Percentiles rank a stretch among this genome's conserved stretches.
These are phyloP conservation scores for Prunella fulvescens DNA, from an alignment of 2,113 vertebrate species.

Conservation along the genomic window DNA sequence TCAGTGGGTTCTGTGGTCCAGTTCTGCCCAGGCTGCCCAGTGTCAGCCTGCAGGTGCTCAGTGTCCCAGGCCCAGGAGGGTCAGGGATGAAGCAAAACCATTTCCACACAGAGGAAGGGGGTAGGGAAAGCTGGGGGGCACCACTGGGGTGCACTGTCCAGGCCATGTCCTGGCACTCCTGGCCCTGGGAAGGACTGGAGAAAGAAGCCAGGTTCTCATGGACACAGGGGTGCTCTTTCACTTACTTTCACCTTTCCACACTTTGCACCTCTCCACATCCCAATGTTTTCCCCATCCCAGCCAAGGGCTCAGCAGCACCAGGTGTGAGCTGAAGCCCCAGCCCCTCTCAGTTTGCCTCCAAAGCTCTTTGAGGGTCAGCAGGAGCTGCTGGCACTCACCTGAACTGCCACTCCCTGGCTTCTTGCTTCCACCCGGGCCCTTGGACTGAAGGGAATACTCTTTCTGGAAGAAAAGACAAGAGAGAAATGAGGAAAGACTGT, in stretches of 20 bases:
- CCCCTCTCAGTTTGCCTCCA: background rate
- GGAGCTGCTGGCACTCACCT: constrained; percentile 65
- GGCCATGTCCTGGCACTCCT: background rate
- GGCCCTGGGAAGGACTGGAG: background rate
- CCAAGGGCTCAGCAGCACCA: background rate
- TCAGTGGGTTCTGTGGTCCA: background rate
- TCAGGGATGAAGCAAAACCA: background rate
- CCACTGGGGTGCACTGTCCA: fast-evolving
- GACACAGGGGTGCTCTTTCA: background rate
- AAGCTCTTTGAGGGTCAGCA: background rate
- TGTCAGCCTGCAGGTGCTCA: background rate
- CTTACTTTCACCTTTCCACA: background rate
- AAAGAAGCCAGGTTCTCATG: background rate
- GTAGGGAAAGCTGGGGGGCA: background rate
- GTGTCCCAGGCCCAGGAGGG: background rate
- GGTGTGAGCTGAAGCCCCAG: background rate
- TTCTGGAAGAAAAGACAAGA: constrained; percentile 71
- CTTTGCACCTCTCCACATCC: background rate
- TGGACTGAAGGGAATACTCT: constrained; percentile 74
- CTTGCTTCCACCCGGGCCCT: constrained; percentile 60
- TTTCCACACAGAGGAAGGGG: background rate
- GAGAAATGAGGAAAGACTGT: background rate
- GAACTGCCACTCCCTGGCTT: constrained; percentile 56
- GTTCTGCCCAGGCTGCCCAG: background rate
- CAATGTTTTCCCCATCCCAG: background rate